Evolutionary conservation across 2,113 vertebrate species (phyloP), one percentile per base, ranked within the genome.

Genomic region (Dasyornis broadbenti): DNA sequence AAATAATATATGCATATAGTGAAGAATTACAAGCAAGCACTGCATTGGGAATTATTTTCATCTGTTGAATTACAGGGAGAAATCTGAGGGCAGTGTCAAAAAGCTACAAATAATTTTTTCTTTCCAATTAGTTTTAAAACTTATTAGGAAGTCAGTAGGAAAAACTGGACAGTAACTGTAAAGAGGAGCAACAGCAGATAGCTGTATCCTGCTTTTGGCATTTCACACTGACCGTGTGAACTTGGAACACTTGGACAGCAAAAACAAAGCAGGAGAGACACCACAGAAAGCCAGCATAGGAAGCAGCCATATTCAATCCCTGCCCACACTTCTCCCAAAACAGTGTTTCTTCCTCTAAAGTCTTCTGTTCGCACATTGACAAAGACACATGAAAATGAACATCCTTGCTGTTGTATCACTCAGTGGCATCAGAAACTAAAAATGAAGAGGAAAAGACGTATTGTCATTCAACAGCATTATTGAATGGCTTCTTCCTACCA

Each of bases 151-250:
- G 15, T 14, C 57, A 71, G 18, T 33, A 77, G 44, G 23, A 78
- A 69, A 69, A 89, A 24, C 6, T 39, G 18, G 17, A 71, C 35
- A 53, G 33, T 54, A 52, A 33, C 13, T 61, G 22, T 39, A 47
- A 50, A 50, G 31, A 27, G 54, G 13, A 75, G 35, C 20, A 53
- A 21, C n/a, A 71, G 60, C 18, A 81, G 14, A 23, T 19, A 76
- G 0, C 24, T n/a, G 7, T 35, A 53, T 16, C 13, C 37, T 78
- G 49, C n/a, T 88, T 63, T 44, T 72, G 54, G 39, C 26, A 65
- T 75, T 64, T 53, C 59, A 57, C 13, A 47, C 26, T 47, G n/a
- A 54, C 30, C 0, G 1, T 0, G 0, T 26, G 26, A 53, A 28
- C 12, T 31, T 72, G 27, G 40, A 92, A 66, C 8, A 7, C 4